These are phyloP conservation scores for Octodonta nipae DNA, from an alignment of 2,888 invertebrate species.

Conservation along the genomic window DNA sequence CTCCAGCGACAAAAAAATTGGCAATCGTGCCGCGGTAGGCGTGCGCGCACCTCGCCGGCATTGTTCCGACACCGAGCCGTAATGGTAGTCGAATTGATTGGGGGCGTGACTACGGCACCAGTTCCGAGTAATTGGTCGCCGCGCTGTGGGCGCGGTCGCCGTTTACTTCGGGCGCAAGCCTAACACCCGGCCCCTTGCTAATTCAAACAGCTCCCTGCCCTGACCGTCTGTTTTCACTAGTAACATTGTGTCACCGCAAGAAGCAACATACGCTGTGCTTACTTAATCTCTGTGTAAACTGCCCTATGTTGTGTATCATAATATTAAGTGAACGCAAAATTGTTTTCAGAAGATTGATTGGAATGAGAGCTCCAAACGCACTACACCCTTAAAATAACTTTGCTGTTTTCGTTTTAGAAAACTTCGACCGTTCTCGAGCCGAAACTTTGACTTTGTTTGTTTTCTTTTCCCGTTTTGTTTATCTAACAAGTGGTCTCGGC, in stretches of 20 bases:
- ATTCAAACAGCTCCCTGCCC: constrained; percentile 37
- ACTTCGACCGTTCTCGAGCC: constrained; percentile 21
- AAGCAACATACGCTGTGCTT: constrained; percentile 43
- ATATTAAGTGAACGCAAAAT: constrained; percentile 52
- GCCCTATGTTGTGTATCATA: constrained; percentile 71
- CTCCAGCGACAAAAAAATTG: constrained; percentile 18
- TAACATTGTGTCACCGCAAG: constrained; percentile 38
- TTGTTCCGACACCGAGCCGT: constrained; percentile 12
- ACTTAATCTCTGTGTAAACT: constrained; percentile 63
- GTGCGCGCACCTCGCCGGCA: constrained; percentile 14
- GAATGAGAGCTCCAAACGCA: constrained; percentile 51
- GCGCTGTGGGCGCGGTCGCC: constrained; percentile 16
- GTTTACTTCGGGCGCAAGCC: constrained; percentile 19
- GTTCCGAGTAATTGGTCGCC: constrained; percentile 17
- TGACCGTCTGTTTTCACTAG: constrained; percentile 40
- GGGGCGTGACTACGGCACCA: constrained; percentile 15
- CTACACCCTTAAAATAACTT: constrained; percentile 42
- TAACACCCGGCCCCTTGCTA: constrained; percentile 20
- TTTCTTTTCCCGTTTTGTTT: constrained; percentile 24
- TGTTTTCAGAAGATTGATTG: constrained; percentile 43
- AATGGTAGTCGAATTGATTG: constrained; percentile 19
- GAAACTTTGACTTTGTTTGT: constrained; percentile 24
- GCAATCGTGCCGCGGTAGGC: constrained; percentile 16
- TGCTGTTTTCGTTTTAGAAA: constrained; percentile 30
- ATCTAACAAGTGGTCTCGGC: constrained; percentile 22